Evolutionary conservation across 2,888 invertebrate genomes (phyloP).

Genomic region (Heliconius aoede): DNA sequence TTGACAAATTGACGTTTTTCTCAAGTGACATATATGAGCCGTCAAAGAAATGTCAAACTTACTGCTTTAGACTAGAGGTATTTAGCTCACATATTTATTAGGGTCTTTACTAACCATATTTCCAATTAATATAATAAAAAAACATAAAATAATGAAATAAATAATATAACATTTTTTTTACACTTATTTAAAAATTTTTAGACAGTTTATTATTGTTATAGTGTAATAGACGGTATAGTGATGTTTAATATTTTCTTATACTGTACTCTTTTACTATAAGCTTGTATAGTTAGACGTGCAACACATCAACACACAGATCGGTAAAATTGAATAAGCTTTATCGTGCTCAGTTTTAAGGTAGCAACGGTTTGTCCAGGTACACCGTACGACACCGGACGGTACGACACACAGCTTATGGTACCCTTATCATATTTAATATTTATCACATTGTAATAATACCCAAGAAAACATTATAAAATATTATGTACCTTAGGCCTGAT

Average conservation of each 20-base stretch:
- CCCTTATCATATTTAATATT: no score
- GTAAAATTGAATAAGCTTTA: not conserved
- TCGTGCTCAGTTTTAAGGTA: no score
- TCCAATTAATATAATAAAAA: not conserved
- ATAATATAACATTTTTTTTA: not conserved
- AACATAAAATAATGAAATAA: not conserved
- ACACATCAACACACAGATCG: not conserved
- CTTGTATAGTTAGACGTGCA: not conserved
- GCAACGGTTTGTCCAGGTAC: no score
- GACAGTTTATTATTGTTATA: not conserved
- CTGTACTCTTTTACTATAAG: not conserved
- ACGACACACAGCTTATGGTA: no score
- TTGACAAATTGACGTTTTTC: conserved; percentile 35
- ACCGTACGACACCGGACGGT: no score
- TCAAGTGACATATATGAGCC: conserved; percentile 7
- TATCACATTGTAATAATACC: no score
- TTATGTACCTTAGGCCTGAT: no score
- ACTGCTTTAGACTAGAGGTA: not conserved
- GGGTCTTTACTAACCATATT: not conserved
- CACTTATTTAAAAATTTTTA: not conserved
- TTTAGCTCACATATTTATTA: not conserved
- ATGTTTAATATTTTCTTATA: not conserved
- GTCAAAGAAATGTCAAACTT: conserved; percentile 14
- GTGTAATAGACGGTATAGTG: not conserved
- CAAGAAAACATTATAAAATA: no score